phyloP scores from a whole-genome alignment of 1,140 invertebrate genomes.

The Bombyx mandarina region DNA sequence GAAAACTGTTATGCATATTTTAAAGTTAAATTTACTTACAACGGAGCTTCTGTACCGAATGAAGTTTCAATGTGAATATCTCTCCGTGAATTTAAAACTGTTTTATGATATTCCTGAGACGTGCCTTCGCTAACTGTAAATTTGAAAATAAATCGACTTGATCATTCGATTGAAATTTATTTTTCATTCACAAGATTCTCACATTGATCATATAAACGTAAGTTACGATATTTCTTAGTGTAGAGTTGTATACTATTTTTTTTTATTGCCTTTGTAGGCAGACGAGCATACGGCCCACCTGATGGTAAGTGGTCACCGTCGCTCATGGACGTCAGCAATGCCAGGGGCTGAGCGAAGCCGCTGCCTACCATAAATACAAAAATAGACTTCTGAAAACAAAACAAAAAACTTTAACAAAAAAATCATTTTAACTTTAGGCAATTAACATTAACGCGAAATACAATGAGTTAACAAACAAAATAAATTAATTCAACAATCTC shows the following conservation, averaged over 20 bases:
- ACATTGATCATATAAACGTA: too few species aligned
- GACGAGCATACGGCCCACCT: too few species aligned
- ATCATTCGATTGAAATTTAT: constrained; percentile 5
- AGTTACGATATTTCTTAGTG: too few species aligned
- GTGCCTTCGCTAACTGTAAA: constrained; percentile 31
- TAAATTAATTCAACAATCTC: constrained; percentile 64
- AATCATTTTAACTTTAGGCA: constrained; percentile 20
- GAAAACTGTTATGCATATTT: constrained; percentile 70
- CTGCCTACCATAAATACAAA: too few species aligned
- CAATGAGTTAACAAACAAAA: constrained; percentile 56
- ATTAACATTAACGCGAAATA: constrained; percentile 5
- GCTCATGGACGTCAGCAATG: too few species aligned
- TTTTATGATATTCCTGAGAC: constrained; percentile 48
- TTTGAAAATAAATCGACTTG: constrained; percentile 23
- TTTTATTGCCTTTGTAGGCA: too few species aligned
- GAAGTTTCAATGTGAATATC: constrained; percentile 45
- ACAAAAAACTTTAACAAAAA: background rate
- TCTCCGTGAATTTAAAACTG: constrained; percentile 49
- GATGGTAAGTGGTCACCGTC: too few species aligned
- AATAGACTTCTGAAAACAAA: background rate
- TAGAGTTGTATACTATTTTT: too few species aligned
- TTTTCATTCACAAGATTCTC: too few species aligned
- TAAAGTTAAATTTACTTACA: constrained; percentile 69
- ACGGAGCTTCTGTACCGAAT: constrained; percentile 34
- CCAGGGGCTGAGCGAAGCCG: too few species aligned